A percentile compares a stretch with the other conserved stretches of the same genome.
These are phyloP conservation scores for Thripadectes ignobilis DNA, from an alignment of 2,797 vertebrate genomes.

Conservation along the genomic window DNA sequence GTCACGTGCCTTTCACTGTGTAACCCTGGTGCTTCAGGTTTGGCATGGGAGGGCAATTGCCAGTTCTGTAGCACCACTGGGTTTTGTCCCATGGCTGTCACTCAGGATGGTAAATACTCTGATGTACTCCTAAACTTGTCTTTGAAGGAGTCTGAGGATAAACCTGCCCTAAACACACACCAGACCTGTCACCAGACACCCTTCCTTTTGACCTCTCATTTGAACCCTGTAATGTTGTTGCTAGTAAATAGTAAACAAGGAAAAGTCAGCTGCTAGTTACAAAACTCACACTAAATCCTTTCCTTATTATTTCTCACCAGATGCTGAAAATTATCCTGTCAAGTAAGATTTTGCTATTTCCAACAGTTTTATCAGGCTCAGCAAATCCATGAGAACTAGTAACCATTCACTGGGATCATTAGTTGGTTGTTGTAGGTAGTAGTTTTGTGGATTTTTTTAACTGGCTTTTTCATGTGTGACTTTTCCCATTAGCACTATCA, in stretches of 20 bases:
- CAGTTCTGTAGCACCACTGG: not conserved
- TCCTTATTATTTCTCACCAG: not conserved
- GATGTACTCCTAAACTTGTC: not conserved
- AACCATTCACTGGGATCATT: not conserved
- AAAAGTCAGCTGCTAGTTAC: not conserved
- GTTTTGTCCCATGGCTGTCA: not conserved
- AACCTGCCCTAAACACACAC: not conserved
- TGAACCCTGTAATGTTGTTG: not conserved
- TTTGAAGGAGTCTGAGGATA: not conserved
- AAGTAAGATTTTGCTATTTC: slow-evolving; percentile 2
- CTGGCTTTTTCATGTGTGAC: not conserved
- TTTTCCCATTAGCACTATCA: not conserved
- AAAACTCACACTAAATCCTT: not conserved
- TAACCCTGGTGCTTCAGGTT: not conserved
- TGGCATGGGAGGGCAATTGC: not conserved
- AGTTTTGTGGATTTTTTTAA: not conserved
- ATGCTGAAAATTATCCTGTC: not conserved
- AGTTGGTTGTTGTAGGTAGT: not conserved
- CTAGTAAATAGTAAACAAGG: not conserved
- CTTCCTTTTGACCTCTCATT: not conserved
- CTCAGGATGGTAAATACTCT: not conserved
- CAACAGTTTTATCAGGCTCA: not conserved
- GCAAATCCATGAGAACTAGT: not conserved
- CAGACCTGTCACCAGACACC: not conserved
- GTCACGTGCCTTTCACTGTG: not conserved